phyloP scores from a whole-genome alignment of 1,140 invertebrate species.

The Myzus persicae region DNA sequence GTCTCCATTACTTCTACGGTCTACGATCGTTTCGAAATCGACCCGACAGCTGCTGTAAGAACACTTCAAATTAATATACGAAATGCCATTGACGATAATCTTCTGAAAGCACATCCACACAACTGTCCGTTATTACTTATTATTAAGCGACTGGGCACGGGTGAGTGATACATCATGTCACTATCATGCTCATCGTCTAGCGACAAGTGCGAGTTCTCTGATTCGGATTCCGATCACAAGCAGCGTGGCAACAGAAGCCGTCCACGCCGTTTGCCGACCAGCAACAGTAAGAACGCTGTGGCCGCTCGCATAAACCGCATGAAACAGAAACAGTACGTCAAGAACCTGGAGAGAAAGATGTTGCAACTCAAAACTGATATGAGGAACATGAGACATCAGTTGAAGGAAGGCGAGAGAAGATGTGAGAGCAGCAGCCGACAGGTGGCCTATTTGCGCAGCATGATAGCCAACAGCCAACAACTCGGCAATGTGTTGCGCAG shows the following conservation, averaged over 20 bases:
- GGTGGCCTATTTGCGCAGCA: conserved; percentile 9
- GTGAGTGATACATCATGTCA: background rate
- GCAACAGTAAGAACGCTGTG: conserved; percentile 50
- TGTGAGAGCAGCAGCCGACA: conserved; percentile 12
- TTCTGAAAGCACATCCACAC: background rate
- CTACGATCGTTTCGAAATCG: background rate
- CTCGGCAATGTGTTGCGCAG: conserved; percentile 34
- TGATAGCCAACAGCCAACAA: conserved; percentile 36
- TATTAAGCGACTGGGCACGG: background rate
- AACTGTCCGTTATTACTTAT: background rate
- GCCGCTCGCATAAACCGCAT: conserved; percentile 47
- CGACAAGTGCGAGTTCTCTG: background rate
- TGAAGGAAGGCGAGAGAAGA: background rate
- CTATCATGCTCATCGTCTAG: background rate
- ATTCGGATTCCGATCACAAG: conserved; percentile 36
- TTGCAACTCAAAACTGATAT: background rate
- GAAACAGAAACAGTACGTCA: conserved; percentile 49
- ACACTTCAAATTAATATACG: background rate
- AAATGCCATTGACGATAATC: background rate
- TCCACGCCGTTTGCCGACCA: conserved; percentile 43
- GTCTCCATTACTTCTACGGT: background rate
- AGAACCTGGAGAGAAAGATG: conserved; percentile 31
- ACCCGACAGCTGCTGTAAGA: background rate
- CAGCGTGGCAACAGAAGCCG: background rate
- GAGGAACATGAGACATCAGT: background rate